Conservation (phyloP, 2,797 vertebrate species). For the Simalia tracyae region DNA sequence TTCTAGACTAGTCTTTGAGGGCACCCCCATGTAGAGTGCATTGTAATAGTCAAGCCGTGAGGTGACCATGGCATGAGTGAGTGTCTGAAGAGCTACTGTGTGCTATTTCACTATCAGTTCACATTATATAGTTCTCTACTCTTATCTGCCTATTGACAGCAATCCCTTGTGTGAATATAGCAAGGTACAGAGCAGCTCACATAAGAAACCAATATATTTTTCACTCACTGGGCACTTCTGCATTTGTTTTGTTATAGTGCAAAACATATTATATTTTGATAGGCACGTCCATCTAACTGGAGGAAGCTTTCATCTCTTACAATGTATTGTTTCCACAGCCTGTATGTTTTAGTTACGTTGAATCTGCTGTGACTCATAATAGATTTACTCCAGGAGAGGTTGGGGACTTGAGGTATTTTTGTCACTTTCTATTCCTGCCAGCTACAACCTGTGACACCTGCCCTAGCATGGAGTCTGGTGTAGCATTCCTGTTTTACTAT, state of each 20-base stretch:
- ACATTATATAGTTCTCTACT: too few relatives aligned
- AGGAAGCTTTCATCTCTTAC: too few relatives aligned
- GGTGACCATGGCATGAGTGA: neutral
- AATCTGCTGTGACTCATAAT: too few relatives aligned
- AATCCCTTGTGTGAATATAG: neutral
- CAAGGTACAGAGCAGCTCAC: neutral
- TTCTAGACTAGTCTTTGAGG: neutral
- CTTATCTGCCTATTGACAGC: neutral
- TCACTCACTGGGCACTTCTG: neutral
- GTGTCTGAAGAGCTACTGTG: neutral
- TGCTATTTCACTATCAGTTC: neutral
- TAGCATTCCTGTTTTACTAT: neutral
- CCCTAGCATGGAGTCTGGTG: neutral
- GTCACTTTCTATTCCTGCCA: too few relatives aligned
- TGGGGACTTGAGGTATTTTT: too few relatives aligned
- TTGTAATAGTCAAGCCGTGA: neutral
- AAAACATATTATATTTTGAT: neutral
- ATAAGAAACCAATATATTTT: neutral
- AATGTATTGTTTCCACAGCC: too few relatives aligned
- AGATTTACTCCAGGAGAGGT: too few relatives aligned
- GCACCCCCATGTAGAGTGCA: neutral
- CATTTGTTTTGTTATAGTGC: neutral
- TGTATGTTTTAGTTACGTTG: too few relatives aligned
- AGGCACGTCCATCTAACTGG: too few relatives aligned
- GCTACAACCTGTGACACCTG: neutral